Conservation (phyloP, 2,113 vertebrate genomes). For the Eulacestoma nigropectus region DNA sequence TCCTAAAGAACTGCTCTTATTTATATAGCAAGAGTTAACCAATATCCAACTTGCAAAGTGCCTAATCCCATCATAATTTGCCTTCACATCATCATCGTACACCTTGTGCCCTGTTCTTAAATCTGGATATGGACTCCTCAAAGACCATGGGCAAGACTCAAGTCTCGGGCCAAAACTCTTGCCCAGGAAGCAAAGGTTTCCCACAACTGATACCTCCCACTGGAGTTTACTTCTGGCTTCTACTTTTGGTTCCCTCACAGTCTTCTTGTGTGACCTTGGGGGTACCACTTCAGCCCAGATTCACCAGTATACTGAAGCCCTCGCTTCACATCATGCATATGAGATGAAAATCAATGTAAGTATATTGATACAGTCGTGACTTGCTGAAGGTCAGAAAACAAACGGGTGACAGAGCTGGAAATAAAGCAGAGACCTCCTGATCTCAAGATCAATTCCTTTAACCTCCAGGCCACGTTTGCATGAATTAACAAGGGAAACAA, state of each 20-base stretch:
- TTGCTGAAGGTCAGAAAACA: conserved; percentile 10
- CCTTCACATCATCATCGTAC: background rate
- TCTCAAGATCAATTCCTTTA: conserved; percentile 15
- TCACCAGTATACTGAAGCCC: background rate
- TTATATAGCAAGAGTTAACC: background rate
- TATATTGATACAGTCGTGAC: background rate
- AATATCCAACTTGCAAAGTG: background rate
- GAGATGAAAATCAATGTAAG: background rate
- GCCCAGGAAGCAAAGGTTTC: background rate
- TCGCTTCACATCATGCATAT: background rate
- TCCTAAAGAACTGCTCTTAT: background rate
- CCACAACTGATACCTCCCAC: background rate
- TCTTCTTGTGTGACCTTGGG: background rate
- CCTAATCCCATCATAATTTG: background rate
- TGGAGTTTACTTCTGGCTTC: background rate
- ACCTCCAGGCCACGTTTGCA: background rate
- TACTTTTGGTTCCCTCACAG: background rate
- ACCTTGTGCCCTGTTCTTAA: background rate
- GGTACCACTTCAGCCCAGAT: background rate
- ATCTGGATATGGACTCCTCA: background rate
- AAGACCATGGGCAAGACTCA: background rate
- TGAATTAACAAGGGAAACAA: conserved; percentile 38
- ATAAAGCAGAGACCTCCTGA: background rate
- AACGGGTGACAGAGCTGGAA: background rate
- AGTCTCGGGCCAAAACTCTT: background rate